Evolutionary conservation across 2,888 invertebrate species (phyloP).

Genomic region (Drosophila limbata): DNA sequence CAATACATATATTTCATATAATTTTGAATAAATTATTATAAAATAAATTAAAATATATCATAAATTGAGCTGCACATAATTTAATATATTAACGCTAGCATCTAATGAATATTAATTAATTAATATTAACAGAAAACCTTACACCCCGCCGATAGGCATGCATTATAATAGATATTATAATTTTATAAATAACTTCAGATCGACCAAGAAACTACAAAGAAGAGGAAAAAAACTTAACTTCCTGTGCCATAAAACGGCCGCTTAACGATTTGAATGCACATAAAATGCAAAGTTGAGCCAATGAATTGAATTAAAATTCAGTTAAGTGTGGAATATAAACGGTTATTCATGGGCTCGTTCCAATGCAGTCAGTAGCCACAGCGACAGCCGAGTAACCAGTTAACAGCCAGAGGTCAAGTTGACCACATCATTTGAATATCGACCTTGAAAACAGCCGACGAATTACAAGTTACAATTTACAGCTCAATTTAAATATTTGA

Average conservation of each 20-base stretch:
- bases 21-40: background rate
- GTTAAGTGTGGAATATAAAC: slow-evolving; percentile 49
- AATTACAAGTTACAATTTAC: slow-evolving; percentile 71
- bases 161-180: slow-evolving; percentile 16
- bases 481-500: slow-evolving; percentile 77
- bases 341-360: slow-evolving; percentile 38
- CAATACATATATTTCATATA: background rate
- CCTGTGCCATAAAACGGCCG: slow-evolving; percentile 39
- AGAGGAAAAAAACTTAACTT: slow-evolving; percentile 18
- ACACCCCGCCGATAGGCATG: slow-evolving; percentile 13
- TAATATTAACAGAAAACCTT: background rate
- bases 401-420: slow-evolving; percentile 52
- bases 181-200: slow-evolving; percentile 14
- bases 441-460: slow-evolving; percentile 73
- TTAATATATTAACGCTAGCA: background rate
- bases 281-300: slow-evolving; percentile 28
- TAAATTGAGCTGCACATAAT: slow-evolving; percentile 3
- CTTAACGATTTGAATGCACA: slow-evolving; percentile 25
- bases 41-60: slow-evolving; percentile 2
- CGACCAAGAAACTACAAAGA: background rate
- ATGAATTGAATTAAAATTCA: slow-evolving; percentile 31
- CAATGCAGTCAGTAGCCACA: slow-evolving; percentile 34
- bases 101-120: slow-evolving; percentile 10
- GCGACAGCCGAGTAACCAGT: slow-evolving; percentile 15
- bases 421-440: slow-evolving; percentile 43